phyloP scores from a whole-genome alignment of 1,140 invertebrate genomes.

The Cataglyphis hispanica region DNA sequence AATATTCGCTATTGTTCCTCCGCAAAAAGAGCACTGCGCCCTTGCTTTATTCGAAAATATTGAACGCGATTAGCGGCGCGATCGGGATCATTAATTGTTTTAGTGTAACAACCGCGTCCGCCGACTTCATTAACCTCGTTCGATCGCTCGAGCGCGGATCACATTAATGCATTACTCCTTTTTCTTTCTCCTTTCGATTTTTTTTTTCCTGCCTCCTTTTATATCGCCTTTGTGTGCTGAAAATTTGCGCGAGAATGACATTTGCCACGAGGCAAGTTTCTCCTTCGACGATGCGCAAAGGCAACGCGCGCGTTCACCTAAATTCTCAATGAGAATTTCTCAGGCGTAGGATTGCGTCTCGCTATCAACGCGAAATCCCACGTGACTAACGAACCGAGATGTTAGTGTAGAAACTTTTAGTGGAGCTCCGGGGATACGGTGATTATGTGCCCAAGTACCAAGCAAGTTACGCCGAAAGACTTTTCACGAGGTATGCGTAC shows the following conservation, averaged over 20 bases:
- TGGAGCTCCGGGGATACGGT: conserved; percentile 15
- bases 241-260: conserved; percentile 30
- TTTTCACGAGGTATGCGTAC: background rate
- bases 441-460: conserved; percentile 7
- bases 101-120: conserved; percentile 41
- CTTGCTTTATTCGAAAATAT: conserved; percentile 19
- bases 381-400: conserved; percentile 39
- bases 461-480: background rate
- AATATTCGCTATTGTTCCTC: conserved; percentile 6
- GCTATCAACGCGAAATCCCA: conserved; percentile 10
- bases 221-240: conserved; percentile 9
- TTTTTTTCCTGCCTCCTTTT: background rate
- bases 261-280: conserved; percentile 23
- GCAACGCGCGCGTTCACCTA: background rate
- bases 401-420: conserved; percentile 19
- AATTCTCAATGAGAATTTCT: conserved; percentile 22
- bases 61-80: background rate
- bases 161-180: conserved; percentile 43
- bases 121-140: conserved; percentile 47
- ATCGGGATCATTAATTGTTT: conserved; percentile 45
- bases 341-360: background rate
- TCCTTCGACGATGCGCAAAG: background rate
- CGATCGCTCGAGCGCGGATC: background rate
- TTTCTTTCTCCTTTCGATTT: no score
- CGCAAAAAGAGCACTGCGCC: background rate